A percentile compares a stretch with the other conserved stretches of the same genome.
Conservation (phyloP, 2,888 invertebrate species). For the Reticulitermes lucifugus region DNA sequence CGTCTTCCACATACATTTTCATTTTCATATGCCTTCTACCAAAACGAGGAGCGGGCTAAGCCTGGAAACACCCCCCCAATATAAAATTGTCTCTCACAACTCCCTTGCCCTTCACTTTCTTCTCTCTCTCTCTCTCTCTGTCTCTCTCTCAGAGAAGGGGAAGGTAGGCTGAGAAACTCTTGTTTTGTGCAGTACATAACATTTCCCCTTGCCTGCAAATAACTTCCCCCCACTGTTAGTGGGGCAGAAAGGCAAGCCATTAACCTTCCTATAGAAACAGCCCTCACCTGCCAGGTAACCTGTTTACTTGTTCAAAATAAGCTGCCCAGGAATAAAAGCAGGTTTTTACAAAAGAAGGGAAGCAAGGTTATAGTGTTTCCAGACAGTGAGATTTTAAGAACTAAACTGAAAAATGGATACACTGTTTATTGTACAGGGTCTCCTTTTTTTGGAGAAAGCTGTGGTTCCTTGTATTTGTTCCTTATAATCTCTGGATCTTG, state of each 20-base stretch:
- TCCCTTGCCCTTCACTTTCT: too few species aligned
- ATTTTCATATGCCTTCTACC: too few species aligned
- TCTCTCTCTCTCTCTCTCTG: too few species aligned
- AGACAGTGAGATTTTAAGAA: not conserved
- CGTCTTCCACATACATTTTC: too few species aligned
- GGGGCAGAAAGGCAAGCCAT: not conserved
- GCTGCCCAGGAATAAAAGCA: not conserved
- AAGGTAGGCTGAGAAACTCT: too few species aligned
- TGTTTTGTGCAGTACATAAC: too few species aligned
- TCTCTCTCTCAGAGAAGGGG: too few species aligned
- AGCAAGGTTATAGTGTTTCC: not conserved
- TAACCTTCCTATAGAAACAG: not conserved
- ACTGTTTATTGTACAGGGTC: not conserved
- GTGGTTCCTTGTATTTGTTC: not conserved
- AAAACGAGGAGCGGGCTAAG: too few species aligned
- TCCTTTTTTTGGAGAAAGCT: not conserved
- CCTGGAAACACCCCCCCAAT: too few species aligned
- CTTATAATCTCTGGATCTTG: not conserved
- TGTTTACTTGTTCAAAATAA: not conserved
- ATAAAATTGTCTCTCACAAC: too few species aligned
- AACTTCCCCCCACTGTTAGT: not conserved
- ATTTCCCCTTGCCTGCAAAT: not conserved
- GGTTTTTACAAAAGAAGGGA: not conserved
- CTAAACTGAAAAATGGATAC: not conserved
- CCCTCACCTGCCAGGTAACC: not conserved